phyloP scores from a whole-genome alignment of 2,888 invertebrate genomes.

The Steinernema scapterisci region DNA sequence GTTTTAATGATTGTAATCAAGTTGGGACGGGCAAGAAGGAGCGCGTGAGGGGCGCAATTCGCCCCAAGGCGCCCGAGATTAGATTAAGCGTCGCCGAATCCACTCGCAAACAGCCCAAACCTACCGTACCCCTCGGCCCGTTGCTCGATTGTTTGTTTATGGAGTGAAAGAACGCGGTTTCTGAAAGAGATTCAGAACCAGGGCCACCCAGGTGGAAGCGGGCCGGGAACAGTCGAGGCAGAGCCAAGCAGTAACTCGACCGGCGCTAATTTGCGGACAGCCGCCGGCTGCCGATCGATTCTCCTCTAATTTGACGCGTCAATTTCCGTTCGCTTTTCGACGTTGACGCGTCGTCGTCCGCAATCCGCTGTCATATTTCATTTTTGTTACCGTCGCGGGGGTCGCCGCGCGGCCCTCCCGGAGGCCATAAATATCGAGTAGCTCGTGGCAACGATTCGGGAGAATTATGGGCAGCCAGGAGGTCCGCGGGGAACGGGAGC shows the following conservation, averaged over 20 bases:
- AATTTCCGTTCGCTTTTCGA: slow-evolving; percentile 29
- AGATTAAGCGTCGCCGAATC: slow-evolving; percentile 10
- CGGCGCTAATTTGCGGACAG: slow-evolving; percentile 25
- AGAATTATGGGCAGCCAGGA: slow-evolving; percentile 17
- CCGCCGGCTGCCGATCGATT: slow-evolving; percentile 22
- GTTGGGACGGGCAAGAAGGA: slow-evolving; percentile 14
- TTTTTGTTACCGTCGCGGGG: slow-evolving; percentile 30
- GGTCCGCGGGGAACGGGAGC: background rate
- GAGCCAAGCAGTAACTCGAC: background rate
- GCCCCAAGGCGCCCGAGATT: slow-evolving; percentile 32
- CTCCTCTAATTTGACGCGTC: slow-evolving; percentile 26
- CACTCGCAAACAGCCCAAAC: background rate
- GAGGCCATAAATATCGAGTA: slow-evolving; percentile 25
- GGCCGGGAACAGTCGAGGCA: background rate
- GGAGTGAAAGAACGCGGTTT: background rate
- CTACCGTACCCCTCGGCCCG: slow-evolving; percentile 5
- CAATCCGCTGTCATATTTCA: slow-evolving; percentile 33
- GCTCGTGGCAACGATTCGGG: slow-evolving; percentile 32
- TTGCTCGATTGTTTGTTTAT: background rate
- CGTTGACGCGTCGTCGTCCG: slow-evolving; percentile 22
- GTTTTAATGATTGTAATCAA: slow-evolving; percentile 33
- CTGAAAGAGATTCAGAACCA: background rate
- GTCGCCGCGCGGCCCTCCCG: slow-evolving; percentile 27
- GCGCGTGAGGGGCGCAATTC: slow-evolving; percentile 13
- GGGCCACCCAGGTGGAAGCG: slow-evolving; percentile 11